Percentiles rank a stretch among this genome's conserved stretches.
phyloP scores from a whole-genome alignment of 1,140 invertebrate genomes.

The Lucilia cuprina region DNA sequence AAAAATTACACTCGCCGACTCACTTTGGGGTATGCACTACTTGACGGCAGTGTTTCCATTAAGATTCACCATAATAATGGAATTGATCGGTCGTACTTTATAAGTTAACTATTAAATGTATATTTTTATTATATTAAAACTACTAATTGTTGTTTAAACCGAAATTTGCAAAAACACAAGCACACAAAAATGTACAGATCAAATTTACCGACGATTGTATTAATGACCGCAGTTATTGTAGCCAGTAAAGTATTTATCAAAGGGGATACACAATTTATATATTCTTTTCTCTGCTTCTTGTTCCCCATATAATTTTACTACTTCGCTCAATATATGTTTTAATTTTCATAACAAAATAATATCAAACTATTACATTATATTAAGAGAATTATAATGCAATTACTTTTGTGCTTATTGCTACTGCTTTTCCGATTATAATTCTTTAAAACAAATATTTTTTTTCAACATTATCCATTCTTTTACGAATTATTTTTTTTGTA shows the following conservation, averaged over 20 bases:
- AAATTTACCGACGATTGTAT: neutral
- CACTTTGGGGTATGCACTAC: neutral
- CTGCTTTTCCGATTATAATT: neutral
- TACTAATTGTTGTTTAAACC: neutral
- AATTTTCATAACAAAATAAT: neutral
- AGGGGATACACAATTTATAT: slow-evolving; percentile 24
- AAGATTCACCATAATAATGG: neutral
- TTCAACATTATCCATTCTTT: neutral
- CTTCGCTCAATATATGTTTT: neutral
- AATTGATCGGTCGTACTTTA: neutral
- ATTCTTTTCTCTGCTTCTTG: slow-evolving; percentile 5
- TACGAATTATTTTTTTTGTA: neutral
- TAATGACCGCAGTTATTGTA: neutral
- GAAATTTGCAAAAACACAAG: neutral
- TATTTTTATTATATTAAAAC: neutral
- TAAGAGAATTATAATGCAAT: neutral
- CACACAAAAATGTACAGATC: neutral
- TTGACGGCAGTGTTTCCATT: neutral
- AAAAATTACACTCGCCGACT: neutral
- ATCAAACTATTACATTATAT: neutral
- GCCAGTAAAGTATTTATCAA: neutral
- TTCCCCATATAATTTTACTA: neutral
- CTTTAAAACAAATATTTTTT: neutral
- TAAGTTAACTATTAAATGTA: neutral
- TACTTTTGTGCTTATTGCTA: neutral